phyloP scores from a whole-genome alignment of 2,797 vertebrate species.

The Notoglanidium macrostoma region DNA sequence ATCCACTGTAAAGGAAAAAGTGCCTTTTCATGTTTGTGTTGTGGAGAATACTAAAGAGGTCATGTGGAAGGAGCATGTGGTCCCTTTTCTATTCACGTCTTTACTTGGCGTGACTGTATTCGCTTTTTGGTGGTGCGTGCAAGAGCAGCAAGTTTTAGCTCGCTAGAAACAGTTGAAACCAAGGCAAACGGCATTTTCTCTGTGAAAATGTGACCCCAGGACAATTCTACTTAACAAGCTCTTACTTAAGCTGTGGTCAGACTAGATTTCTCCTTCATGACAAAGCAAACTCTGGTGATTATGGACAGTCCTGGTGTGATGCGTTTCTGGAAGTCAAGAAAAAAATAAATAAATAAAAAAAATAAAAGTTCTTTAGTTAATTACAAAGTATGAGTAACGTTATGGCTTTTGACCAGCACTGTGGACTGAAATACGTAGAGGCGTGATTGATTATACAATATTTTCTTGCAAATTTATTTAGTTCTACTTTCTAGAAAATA shows the following conservation, averaged over 20 bases:
- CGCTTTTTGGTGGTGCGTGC: not conserved
- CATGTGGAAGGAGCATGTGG: not conserved
- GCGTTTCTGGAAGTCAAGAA: not conserved
- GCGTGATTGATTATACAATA: too few species aligned
- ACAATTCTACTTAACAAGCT: not conserved
- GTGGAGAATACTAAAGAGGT: not conserved
- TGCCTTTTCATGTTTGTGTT: not conserved
- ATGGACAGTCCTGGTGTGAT: not conserved
- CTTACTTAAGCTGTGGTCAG: not conserved
- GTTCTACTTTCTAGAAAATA: not conserved
- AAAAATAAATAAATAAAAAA: too few species aligned
- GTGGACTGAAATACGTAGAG: too few species aligned
- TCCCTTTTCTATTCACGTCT: not conserved
- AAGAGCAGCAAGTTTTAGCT: not conserved
- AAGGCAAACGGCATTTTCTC: not conserved
- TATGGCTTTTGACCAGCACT: too few species aligned
- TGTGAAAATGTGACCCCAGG: not conserved
- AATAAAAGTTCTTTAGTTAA: too few species aligned
- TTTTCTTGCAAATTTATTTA: not conserved
- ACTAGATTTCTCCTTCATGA: not conserved
- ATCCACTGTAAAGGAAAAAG: too few species aligned
- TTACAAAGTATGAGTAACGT: too few species aligned
- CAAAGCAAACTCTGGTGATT: not conserved
- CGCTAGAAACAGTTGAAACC: not conserved
- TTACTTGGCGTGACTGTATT: not conserved